These are phyloP conservation scores for Drosophila rufa DNA, from an alignment of 1,140 invertebrate species.

Conservation along the genomic window DNA sequence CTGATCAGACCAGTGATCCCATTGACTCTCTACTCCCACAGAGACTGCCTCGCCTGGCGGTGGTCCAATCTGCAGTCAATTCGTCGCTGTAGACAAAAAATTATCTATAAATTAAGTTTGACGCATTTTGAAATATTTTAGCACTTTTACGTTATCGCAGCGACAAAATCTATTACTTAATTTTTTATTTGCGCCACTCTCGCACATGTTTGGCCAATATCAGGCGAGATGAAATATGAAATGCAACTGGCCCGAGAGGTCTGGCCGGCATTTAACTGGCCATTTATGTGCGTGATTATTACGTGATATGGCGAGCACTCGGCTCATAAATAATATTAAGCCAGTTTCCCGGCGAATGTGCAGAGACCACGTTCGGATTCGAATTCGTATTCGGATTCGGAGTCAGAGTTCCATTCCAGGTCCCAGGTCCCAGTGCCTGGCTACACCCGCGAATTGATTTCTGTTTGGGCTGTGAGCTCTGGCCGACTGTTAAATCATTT, in stretches of 20 bases:
- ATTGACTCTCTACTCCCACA: constrained; percentile 11
- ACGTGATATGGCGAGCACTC: constrained; percentile 77
- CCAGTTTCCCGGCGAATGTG: constrained; percentile 60
- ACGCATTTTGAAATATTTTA: constrained; percentile 82
- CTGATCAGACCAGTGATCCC: constrained; percentile 2
- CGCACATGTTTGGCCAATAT: constrained; percentile 77
- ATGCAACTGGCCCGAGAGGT: constrained; percentile 58
- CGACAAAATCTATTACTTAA: constrained; percentile 84
- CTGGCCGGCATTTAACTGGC: constrained; percentile 73
- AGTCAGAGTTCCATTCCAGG: constrained; percentile 45
- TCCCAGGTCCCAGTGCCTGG: constrained; percentile 1
- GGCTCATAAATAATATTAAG: constrained; percentile 82
- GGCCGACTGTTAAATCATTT: constrained; percentile 80
- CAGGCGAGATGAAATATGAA: constrained; percentile 80
- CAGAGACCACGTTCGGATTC: constrained; percentile 13
- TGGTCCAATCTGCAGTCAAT: constrained; percentile 31
- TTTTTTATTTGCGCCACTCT: constrained; percentile 71
- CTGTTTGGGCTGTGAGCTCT: constrained; percentile 72
- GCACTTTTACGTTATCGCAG: constrained; percentile 79
- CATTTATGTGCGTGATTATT: constrained; percentile 84
- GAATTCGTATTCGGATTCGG: constrained; percentile 6
- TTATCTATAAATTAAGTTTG: constrained; percentile 74
- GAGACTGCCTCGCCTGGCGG: background rate
- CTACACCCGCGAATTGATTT: constrained; percentile 75
- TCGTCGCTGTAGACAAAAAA: constrained; percentile 18